Conservation (phyloP, 2,797 vertebrate species). For the Lacerta viridis region DNA sequence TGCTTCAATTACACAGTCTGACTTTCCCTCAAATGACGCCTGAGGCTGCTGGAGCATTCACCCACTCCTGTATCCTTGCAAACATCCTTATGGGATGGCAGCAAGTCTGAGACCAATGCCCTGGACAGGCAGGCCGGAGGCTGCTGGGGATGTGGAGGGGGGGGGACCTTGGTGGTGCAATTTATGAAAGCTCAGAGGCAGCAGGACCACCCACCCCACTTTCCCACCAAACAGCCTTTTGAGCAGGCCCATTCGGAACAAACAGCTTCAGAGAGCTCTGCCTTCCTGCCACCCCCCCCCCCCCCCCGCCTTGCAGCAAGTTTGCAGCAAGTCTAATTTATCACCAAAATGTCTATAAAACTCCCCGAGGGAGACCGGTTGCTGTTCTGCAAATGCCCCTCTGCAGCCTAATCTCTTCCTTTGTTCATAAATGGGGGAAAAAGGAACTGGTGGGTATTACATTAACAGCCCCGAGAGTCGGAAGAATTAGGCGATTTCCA, state of each 20-base stretch:
- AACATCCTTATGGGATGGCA: not conserved
- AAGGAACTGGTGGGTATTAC: slow-evolving; percentile 63
- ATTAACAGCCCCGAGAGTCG: slow-evolving; percentile 54
- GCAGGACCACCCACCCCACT: not conserved
- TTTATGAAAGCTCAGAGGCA: not conserved
- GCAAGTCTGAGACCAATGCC: not conserved
- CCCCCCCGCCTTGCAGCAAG: not conserved
- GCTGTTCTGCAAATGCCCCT: slow-evolving; percentile 67
- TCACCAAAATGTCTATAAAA: slow-evolving; percentile 63
- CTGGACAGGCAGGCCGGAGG: not conserved
- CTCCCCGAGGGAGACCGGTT: slow-evolving; percentile 64
- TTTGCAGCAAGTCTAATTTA: slow-evolving; percentile 46
- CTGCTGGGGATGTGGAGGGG: not conserved
- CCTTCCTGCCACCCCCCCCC: not conserved
- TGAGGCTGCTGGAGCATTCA: not conserved
- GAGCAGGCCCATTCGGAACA: slow-evolving; percentile 38
- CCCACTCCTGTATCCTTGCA: not conserved
- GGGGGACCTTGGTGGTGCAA: not conserved
- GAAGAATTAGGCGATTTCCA: slow-evolving; percentile 56
- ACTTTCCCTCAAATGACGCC: not conserved
- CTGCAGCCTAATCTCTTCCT: slow-evolving; percentile 70
- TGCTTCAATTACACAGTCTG: not conserved
- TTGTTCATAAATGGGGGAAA: slow-evolving; percentile 47
- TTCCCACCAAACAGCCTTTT: not conserved
- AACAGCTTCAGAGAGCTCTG: not conserved